These are phyloP conservation scores for Diacarnus erythraeanus DNA, from an alignment of 37 sponge, comb jelly and placozoan species.

Conservation along the genomic window DNA sequence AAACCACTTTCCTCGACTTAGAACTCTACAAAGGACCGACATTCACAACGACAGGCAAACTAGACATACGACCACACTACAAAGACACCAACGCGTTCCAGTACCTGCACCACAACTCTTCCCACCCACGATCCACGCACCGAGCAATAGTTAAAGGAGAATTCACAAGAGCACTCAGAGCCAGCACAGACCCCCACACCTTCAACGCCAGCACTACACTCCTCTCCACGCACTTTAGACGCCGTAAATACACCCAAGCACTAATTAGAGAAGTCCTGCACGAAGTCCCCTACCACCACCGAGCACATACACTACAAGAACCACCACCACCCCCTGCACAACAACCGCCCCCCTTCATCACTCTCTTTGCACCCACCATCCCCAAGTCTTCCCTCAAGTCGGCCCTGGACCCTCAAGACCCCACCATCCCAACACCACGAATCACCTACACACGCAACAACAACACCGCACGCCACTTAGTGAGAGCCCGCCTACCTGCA, in stretches of 20 bases:
- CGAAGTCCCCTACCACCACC: no score
- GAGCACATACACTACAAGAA: no score
- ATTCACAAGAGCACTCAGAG: background rate
- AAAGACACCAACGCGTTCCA: conserved; percentile 32
- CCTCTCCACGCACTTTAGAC: background rate
- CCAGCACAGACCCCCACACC: no score
- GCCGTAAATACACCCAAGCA: background rate
- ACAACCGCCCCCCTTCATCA: background rate
- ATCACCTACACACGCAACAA: background rate
- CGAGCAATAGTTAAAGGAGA: background rate
- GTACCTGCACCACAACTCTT: background rate
- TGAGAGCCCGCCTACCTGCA: background rate
- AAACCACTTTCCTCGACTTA: background rate
- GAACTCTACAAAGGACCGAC: background rate
- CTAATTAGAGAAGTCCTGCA: no score
- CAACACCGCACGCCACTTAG: background rate
- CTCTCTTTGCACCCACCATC: background rate
- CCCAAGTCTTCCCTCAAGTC: background rate
- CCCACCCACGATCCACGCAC: background rate
- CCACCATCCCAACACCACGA: background rate
- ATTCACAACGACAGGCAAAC: background rate
- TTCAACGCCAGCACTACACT: background rate
- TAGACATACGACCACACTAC: background rate
- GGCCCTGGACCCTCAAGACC: background rate
- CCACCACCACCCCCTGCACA: background rate